These are phyloP conservation scores for Rhynchonycteris naso DNA, from an alignment of 2,797 vertebrate species.

Conservation along the genomic window DNA sequence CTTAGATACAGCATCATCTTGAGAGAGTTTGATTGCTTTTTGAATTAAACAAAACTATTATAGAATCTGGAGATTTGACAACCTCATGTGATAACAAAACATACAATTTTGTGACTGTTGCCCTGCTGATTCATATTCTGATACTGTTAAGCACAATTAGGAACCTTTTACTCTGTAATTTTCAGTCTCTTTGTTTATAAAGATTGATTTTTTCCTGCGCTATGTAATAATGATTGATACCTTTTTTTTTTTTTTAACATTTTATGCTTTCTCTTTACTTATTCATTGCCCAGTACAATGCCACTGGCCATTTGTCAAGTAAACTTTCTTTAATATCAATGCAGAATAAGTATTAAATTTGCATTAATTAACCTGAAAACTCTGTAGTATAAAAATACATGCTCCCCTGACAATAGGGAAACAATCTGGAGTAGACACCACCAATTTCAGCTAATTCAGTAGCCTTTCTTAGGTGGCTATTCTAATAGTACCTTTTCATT, in stretches of 20 bases:
- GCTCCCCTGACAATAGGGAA: background rate
- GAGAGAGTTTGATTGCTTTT: background rate
- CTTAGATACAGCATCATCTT: background rate
- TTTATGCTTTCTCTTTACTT: slow-evolving; percentile 54
- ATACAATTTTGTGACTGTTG: background rate
- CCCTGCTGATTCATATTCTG: background rate
- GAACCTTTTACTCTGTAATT: background rate
- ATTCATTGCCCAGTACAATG: slow-evolving; percentile 21
- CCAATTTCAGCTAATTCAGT: background rate
- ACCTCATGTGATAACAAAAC: background rate
- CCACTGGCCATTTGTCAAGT: slow-evolving; percentile 33
- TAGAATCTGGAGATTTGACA: background rate
- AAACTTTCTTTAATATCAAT: background rate
- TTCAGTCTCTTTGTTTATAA: background rate
- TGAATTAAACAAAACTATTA: background rate
- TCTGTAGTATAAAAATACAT: background rate
- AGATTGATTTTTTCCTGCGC: background rate
- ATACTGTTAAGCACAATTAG: background rate
- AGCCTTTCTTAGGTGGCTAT: background rate
- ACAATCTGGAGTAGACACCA: background rate
- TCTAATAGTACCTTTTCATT: background rate
- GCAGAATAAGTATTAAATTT: background rate
- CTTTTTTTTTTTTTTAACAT: slow-evolving; percentile 31
- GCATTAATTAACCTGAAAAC: background rate
- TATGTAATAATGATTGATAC: slow-evolving; percentile 36